Conservation (phyloP, 1,140 invertebrate genomes). For the Drosophila burlai region DNA sequence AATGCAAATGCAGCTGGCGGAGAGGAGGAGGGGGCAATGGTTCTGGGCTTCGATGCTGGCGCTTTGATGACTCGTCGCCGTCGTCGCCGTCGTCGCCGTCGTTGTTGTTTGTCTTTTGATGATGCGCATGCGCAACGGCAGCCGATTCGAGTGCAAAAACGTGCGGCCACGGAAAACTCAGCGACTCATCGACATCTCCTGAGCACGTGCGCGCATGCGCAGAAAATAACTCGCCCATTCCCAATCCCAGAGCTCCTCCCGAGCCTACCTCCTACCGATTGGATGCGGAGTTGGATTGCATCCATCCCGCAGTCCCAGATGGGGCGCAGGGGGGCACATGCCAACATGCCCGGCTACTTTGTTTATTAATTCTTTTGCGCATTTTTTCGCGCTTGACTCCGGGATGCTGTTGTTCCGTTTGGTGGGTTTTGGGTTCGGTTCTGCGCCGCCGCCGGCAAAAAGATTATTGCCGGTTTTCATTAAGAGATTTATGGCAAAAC, state of each 20-base stretch:
- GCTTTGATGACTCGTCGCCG: slow-evolving; percentile 47
- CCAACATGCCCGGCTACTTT: slow-evolving; percentile 79
- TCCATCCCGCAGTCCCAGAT: slow-evolving; percentile 27
- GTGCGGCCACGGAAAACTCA: slow-evolving; percentile 68
- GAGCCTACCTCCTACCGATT: slow-evolving; percentile 35
- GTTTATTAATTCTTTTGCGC: slow-evolving; percentile 83
- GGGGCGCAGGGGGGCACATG: slow-evolving; percentile 44
- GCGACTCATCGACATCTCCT: slow-evolving; percentile 37
- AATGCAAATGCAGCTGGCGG: slow-evolving; percentile 69
- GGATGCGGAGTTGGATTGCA: slow-evolving; percentile 24
- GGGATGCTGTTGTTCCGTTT: slow-evolving; percentile 29
- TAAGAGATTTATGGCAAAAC: slow-evolving; percentile 78
- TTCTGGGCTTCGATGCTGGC: slow-evolving; percentile 48
- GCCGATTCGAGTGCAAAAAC: slow-evolving; percentile 71
- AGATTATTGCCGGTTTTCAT: slow-evolving; percentile 84
- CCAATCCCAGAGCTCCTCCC: slow-evolving; percentile 9
- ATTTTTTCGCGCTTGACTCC: slow-evolving; percentile 77
- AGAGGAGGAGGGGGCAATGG: slow-evolving; percentile 4
- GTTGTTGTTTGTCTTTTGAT: slow-evolving; percentile 67
- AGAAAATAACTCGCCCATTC: slow-evolving; percentile 75
- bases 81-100: slow-evolving; percentile 11
- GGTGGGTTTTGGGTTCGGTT: slow-evolving; percentile 31
- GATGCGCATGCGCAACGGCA: slow-evolving; percentile 71
- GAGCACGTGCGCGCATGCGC: slow-evolving; percentile 80
- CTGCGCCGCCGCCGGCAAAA: slow-evolving; percentile 63